Evolutionary conservation across 2,888 invertebrate genomes (phyloP), one percentile per base, ranked within the genome.

Genomic region (Calliscelio sp.): DNA sequence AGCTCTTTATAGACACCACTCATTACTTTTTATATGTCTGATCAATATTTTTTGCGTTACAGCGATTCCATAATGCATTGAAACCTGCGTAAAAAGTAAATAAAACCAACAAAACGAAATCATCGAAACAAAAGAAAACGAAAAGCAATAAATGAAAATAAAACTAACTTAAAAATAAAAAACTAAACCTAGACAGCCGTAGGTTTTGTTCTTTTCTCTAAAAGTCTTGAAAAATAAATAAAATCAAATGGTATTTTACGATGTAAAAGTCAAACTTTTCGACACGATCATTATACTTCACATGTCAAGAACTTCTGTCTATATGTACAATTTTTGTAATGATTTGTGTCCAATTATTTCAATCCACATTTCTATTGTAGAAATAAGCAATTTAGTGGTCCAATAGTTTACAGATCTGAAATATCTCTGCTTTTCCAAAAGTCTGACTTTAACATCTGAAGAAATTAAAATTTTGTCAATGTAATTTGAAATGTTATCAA

Each of bases 141-240:
- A 41, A 68, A 71, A 84, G 16, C 10, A 41, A 24, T n/a, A 53
- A 78, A 80, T 73, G 74, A 59, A 73, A 71, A 84, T 70, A 79
- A 71, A 68, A 66, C 73, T 78, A 79, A 78, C 68, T 77, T 61
- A 81, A 61, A 81, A 66, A 6, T 44, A 66, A 66, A 77, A 49
- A 53, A 22, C 51, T 63, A 68, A 70, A 82, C 68, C 83, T 83
- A 70, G 32, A 79, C 80, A 82, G 85, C 79, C 83, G 73, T 65
- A 61, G n/a, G 61, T 20, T 68, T 57, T 35, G 14, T 51, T 51
- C 59, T 24, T n/a, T n/a, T n/a, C n/a, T n/a, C n/a, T n/a, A n/a
- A n/a, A n/a, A n/a, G n/a, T n/a, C n/a, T n/a, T 18, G 2, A 20
- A 6, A 46, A 46, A 49, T 11, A 8, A 24, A 24, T 18, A 18